phyloP scores from a whole-genome alignment of 2,888 invertebrate genomes.

The Boloria euphrosyne region DNA sequence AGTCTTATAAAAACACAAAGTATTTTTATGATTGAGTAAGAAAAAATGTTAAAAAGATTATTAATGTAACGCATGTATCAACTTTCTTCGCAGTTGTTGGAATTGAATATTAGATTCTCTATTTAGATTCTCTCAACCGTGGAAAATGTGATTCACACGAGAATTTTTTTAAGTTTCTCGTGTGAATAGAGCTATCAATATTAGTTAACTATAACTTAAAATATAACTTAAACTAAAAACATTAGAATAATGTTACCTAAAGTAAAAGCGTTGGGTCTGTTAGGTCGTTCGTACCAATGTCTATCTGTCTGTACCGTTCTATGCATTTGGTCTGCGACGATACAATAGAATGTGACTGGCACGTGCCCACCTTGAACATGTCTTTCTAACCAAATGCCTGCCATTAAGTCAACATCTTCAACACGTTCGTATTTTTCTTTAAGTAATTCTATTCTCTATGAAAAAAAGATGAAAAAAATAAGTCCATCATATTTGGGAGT shows the following conservation, averaged over 20 bases:
- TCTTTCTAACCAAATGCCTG: slow-evolving; percentile 91
- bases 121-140: too few relatives aligned
- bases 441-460: slow-evolving; percentile 49
- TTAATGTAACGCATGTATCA: too few relatives aligned
- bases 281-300: slow-evolving; percentile 85
- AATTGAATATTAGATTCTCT: too few relatives aligned
- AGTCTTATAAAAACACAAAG: neutral
- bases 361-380: slow-evolving; percentile 90
- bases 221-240: too few relatives aligned
- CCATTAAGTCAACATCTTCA: slow-evolving; percentile 92
- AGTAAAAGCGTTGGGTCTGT: slow-evolving; percentile 54
- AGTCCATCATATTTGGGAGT: too few relatives aligned
- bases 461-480: neutral
- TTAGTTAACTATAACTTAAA: too few relatives aligned
- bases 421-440: slow-evolving; percentile 75
- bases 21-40: too few relatives aligned
- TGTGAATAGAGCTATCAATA: too few relatives aligned
- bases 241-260: slow-evolving; percentile 45
- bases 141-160: too few relatives aligned
- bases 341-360: slow-evolving; percentile 92
- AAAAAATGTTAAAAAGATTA: too few relatives aligned
- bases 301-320: slow-evolving; percentile 90
- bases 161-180: too few relatives aligned
- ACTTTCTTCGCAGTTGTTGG: too few relatives aligned
- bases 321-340: slow-evolving; percentile 91